These are phyloP conservation scores for Ficedula albicollis DNA, from an alignment of 2,797 vertebrate genomes.

Conservation along the genomic window DNA sequence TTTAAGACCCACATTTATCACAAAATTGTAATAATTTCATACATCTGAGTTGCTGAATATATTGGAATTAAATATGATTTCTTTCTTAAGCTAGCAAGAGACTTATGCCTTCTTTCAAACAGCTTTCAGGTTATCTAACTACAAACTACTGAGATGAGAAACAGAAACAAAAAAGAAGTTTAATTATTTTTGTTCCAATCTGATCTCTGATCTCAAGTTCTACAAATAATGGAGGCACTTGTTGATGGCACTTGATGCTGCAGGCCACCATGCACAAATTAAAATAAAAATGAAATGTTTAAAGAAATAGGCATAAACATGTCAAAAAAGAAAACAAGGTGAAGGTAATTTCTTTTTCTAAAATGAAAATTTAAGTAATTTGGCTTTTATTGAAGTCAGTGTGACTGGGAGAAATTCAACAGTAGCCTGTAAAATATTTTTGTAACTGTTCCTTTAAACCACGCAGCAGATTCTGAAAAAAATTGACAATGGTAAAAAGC, in stretches of 20 bases:
- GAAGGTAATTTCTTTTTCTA: background rate
- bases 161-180: background rate
- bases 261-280: background rate
- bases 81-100: background rate
- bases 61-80: background rate
- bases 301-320: background rate
- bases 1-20: background rate
- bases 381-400: background rate
- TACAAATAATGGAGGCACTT: background rate
- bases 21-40: background rate
- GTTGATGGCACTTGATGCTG: background rate
- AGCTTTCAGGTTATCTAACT: background rate
- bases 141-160: background rate
- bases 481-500: background rate
- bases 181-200: background rate
- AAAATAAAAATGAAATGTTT: background rate
- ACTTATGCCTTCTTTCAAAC: background rate
- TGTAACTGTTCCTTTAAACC: background rate
- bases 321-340: background rate
- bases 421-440: background rate
- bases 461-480: background rate
- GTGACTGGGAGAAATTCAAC: background rate
- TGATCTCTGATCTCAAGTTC: background rate
- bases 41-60: background rate
- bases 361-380: background rate